Evolutionary conservation across 2,888 invertebrate genomes (phyloP).

Genomic region (Drosophila atripex): DNA sequence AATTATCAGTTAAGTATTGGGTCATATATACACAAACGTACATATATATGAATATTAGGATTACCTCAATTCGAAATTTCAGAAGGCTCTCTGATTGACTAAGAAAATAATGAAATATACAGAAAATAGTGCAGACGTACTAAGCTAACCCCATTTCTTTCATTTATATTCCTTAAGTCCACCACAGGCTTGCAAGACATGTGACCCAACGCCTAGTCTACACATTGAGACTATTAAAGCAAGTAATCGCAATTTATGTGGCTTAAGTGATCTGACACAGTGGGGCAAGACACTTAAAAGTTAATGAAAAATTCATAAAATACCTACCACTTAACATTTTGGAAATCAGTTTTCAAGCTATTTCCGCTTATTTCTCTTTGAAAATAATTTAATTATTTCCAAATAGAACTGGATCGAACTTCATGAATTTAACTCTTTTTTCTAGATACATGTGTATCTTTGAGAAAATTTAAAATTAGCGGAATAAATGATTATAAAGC

Average conservation of each 20-base stretch:
- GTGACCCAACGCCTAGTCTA: constrained; percentile 66
- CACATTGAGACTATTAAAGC: constrained; percentile 65
- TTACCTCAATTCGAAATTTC: constrained; percentile 2
- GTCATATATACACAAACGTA: not conserved
- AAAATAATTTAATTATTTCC: no score
- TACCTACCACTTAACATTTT: no score
- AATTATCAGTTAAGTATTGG: constrained; percentile 3
- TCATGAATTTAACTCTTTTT: not conserved
- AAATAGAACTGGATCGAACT: not conserved
- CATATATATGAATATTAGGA: not conserved
- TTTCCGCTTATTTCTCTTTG: no score
- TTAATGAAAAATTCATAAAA: no score
- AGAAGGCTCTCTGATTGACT: constrained; percentile 10
- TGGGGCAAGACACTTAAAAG: constrained; percentile 22
- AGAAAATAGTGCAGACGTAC: constrained; percentile 20
- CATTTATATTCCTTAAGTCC: constrained; percentile 50
- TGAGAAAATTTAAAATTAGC: not conserved
- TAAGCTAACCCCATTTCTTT: constrained; percentile 11
- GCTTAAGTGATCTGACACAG: constrained; percentile 62
- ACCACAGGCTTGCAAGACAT: constrained; percentile 56
- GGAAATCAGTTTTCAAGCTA: no score
- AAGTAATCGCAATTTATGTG: constrained; percentile 65
- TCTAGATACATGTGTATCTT: not conserved
- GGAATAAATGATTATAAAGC: not conserved
- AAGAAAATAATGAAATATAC: constrained; percentile 27